Base-by-base conservation (phyloP, 37 sponge, comb jelly and placozoan genomes). In the Petrosia ficiformis region DNA sequence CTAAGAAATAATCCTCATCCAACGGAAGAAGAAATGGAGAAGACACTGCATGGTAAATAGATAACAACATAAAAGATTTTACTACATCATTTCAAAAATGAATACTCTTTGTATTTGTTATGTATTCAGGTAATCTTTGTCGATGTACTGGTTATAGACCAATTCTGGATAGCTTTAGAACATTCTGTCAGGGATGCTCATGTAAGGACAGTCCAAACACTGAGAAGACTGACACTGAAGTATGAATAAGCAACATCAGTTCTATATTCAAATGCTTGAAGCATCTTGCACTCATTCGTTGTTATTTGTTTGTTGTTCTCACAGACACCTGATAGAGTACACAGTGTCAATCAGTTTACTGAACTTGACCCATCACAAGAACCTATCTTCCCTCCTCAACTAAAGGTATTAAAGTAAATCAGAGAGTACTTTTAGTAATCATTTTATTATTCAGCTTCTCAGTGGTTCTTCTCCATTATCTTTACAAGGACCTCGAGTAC, bases 61-160 rank as follows among this genome's bases (percentile, higher is more conserved):
- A n/a, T n/a, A n/a, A n/a, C n/a, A n/a, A 68, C 4, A n/a, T n/a
- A n/a, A n/a, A n/a, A n/a, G n/a, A n/a, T n/a, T n/a, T n/a, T n/a
- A n/a, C n/a, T n/a, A n/a, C n/a, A n/a, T n/a, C n/a, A n/a, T n/a
- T n/a, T n/a, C n/a, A n/a, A 30, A 30, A 14, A 22, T 68, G 24
- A 24, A 32, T 68, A 28, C 33, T 68, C 39, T n/a, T n/a, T 33
- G 31, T 68, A 30, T 30, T 36, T 31, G 36, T 30, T 33, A 5
- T 32, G 10, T 37, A 68, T 11, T 41, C 25, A 71, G 72, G 85
- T 48, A 87, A 87, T 71, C 65, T 87, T 5, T 87, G 87, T 42
- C 72, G 81, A 4, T 87, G 87, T 70, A 87, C 87, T 2, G 87
- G 87, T 32, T 87, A 87, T 43, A 10, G 87, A 68, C 82, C 87